Conservation (phyloP, 1,140 invertebrate species). For the Pantala flavescens region DNA sequence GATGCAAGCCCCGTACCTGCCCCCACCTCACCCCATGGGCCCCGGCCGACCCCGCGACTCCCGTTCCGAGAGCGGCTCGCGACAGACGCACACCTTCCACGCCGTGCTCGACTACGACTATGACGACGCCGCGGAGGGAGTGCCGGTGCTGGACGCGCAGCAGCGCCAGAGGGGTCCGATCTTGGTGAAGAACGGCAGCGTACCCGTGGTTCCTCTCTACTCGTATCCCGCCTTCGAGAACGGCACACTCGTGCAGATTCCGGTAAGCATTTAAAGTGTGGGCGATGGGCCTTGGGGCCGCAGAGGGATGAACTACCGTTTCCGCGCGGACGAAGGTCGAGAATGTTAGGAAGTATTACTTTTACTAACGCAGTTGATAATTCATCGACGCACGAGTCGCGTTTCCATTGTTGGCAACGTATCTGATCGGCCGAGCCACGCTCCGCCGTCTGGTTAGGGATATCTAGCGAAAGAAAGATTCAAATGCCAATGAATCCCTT, state of each 20-base stretch:
- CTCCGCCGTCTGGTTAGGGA: too few relatives aligned
- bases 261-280: conserved; percentile 48
- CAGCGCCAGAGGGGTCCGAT: conserved; percentile 64
- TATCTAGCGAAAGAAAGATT: too few relatives aligned
- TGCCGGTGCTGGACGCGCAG: conserved; percentile 29
- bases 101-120: conserved; percentile 57
- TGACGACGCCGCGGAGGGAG: conserved; percentile 41
- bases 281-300: background rate
- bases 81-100: conserved; percentile 48
- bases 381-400: too few relatives aligned
- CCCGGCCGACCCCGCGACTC: conserved; percentile 27
- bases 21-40: conserved; percentile 24
- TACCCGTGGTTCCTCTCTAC: conserved; percentile 74
- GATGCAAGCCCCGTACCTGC: conserved; percentile 29
- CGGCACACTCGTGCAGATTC: conserved; percentile 73
- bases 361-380: too few relatives aligned
- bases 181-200: conserved; percentile 62
- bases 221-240: conserved; percentile 72
- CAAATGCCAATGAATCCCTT: too few relatives aligned
- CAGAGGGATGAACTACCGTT: background rate
- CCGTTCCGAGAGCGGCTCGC: conserved; percentile 34
- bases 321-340: background rate
- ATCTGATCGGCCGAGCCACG: too few relatives aligned
- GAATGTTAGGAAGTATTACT: too few relatives aligned
- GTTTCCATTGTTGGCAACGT: too few relatives aligned